Evolutionary conservation across 2,113 vertebrate species (phyloP), one percentile per base, ranked within the genome.

Genomic region (Pollimyrus isidori): DNA sequence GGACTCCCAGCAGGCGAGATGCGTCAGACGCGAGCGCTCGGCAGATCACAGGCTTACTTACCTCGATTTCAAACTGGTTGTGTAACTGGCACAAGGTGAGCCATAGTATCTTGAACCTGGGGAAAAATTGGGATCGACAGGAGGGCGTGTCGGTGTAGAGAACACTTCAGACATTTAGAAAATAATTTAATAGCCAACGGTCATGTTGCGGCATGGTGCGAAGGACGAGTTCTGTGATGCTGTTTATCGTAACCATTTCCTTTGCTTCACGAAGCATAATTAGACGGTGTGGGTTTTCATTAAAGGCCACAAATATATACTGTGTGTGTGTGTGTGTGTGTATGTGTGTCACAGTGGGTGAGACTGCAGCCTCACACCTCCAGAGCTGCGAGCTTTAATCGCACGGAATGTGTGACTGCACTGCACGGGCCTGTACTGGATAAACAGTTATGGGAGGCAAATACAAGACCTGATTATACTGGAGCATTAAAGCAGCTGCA

Each of bases 81-180:
- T 99, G 97, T 86, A 98, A 91, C 92, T 99, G 98, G 93, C 98
- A 99, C 90, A 99, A 96, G 0, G 98, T 98, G 82, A 99, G 96
- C 98, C 98, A 99, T 89, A 99, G 94, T 91, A 99, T 99, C 92
- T 98, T 93, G 95, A 99, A 95, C 95, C 98, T 99, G 92, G 13
- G 92, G 13, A 92, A 35, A 87, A 85, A 91, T 88, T 11, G 92
- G 50, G n/a, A 87, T 17, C 48, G 39, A 3, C 58, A 7, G 9
- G 89, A 19, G 73, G 73, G 73, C 35, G 35, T 80, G 73, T 42
- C 15, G 58, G 2, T 23, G 69, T 17, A 3, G 23, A 53, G 49
- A 13, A 39, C 49, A n/a, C 6, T 49, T 73, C 21, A 73, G 56
- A 73, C 48, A 65, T n/a, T 69, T 3, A 62, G 56, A 69, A 69